phyloP scores from a whole-genome alignment of 1,140 invertebrate species.

The Antheraea pernyi region DNA sequence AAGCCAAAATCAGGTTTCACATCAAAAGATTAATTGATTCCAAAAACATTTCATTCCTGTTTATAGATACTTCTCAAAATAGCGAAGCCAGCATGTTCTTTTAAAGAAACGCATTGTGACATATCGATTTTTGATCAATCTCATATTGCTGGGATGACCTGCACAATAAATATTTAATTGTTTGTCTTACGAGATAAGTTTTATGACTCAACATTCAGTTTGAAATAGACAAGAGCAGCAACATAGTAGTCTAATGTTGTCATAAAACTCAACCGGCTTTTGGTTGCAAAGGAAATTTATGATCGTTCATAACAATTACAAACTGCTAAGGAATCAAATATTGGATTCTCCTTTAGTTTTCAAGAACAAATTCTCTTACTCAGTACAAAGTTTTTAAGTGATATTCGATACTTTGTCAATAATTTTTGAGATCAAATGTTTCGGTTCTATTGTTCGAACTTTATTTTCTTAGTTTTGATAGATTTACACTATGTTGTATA shows the following conservation, averaged over 20 bases:
- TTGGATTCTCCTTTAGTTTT: neutral
- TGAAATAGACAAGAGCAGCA: neutral
- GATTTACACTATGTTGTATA: neutral
- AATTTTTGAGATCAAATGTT: neutral
- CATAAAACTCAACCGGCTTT: neutral
- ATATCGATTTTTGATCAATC: no score
- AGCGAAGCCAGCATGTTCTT: no score
- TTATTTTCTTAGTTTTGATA: neutral
- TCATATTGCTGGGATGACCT: no score
- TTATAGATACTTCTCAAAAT: no score
- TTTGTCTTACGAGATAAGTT: no score
- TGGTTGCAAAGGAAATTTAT: neutral
- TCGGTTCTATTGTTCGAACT: neutral
- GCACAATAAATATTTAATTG: no score
- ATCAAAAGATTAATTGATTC: no score
- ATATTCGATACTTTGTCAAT: neutral
- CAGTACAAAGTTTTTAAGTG: neutral
- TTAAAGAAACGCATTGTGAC: no score
- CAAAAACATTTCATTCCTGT: no score
- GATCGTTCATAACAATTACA: constrained; percentile 6
- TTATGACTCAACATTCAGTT: neutral
- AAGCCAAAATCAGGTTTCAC: no score
- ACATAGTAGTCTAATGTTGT: neutral
- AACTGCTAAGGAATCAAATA: constrained; percentile 13
- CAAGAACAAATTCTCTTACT: neutral